These are phyloP conservation scores for Idaea straminata DNA, from an alignment of 2,888 invertebrate genomes.

Conservation along the genomic window DNA sequence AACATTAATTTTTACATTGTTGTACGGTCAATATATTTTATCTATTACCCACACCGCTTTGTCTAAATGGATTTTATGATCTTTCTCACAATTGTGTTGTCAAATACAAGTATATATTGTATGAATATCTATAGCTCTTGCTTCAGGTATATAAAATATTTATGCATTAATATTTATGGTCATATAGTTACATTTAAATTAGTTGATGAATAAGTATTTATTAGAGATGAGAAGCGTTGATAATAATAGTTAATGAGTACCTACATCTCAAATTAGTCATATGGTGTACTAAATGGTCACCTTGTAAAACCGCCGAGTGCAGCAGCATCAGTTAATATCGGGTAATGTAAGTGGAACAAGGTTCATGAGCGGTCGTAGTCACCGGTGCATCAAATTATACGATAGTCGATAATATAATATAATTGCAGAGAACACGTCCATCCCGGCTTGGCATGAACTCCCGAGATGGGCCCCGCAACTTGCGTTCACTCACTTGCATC, in stretches of 20 bases:
- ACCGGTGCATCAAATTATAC: constrained; percentile 59
- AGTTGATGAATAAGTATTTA: constrained; percentile 23
- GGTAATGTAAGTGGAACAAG: constrained; percentile 74
- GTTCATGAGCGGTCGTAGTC: constrained; percentile 69
- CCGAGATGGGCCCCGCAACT: constrained; percentile 27
- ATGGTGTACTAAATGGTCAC: constrained; percentile 46
- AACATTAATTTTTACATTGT: constrained; percentile 17
- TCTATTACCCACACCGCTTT: not conserved
- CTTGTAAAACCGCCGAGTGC: constrained; percentile 46
- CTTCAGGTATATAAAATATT: not conserved
- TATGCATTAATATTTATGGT: not conserved
- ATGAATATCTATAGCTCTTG: not conserved
- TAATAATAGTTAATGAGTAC: constrained; percentile 19
- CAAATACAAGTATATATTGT: not conserved
- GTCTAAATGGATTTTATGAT: not conserved
- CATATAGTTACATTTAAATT: not conserved
- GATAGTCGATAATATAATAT: constrained; percentile 30
- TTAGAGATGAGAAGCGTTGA: constrained; percentile 40
- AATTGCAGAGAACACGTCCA: constrained; percentile 40
- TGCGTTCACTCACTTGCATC: constrained; percentile 37
- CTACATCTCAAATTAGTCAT: constrained; percentile 7
- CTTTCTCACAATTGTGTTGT: not conserved
- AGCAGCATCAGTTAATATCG: constrained; percentile 54
- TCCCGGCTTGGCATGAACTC: constrained; percentile 27
- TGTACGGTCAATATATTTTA: not conserved